Evolutionary conservation across 1,140 invertebrate species (phyloP).

Genomic region (Drosophila nannoptera): DNA sequence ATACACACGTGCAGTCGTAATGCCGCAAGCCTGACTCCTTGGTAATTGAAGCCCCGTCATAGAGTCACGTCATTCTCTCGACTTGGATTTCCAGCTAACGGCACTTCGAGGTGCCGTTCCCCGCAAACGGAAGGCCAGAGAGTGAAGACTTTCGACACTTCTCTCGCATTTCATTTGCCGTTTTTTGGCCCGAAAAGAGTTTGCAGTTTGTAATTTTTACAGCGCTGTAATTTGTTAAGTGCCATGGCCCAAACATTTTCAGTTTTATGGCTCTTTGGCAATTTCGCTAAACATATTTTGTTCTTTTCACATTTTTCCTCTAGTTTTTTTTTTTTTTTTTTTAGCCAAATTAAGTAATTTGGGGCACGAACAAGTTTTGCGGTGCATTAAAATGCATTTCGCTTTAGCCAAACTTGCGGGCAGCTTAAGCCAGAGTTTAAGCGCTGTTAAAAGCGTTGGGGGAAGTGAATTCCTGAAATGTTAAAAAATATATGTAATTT

Average conservation of each 20-base stretch:
- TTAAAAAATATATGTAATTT: too few species aligned
- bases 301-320: not conserved
- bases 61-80: constrained; percentile 55
- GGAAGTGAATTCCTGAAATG: too few species aligned
- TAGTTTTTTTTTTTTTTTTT: constrained; percentile 17
- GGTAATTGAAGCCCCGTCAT: constrained; percentile 51
- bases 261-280: constrained; percentile 9
- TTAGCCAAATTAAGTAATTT: constrained; percentile 63
- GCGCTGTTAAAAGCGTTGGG: not conserved
- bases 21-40: constrained; percentile 31
- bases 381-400: not conserved
- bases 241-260: constrained; percentile 33
- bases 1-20: constrained; percentile 22
- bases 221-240: constrained; percentile 71
- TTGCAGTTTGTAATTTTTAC: constrained; percentile 74
- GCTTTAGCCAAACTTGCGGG: not conserved
- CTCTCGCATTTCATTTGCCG: constrained; percentile 48
- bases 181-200: constrained; percentile 47
- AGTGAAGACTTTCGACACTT: not conserved
- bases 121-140: not conserved
- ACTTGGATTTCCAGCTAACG: constrained; percentile 14
- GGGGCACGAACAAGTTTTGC: constrained; percentile 38
- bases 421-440: constrained; percentile 1
- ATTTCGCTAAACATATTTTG: constrained; percentile 10
- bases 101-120: constrained; percentile 28